A percentile compares a stretch with the other conserved stretches of the same genome.
Conservation (phyloP, 2,888 invertebrate genomes). For the Tiliacea aurago region DNA sequence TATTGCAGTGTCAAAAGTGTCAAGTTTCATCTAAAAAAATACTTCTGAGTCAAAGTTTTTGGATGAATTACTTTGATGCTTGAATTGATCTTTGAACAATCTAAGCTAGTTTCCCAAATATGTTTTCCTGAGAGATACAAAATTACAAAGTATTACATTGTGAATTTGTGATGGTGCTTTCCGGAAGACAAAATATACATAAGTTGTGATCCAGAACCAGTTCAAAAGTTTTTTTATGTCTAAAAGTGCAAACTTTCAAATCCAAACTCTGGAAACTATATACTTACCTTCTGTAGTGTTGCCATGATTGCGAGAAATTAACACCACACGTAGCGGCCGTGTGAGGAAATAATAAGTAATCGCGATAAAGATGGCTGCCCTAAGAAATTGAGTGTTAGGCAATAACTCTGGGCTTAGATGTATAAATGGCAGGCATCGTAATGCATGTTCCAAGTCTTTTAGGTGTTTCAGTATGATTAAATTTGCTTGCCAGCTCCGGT, state of each 20-base stretch:
- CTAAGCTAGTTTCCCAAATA: background rate
- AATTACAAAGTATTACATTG: background rate
- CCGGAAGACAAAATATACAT: background rate
- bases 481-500: constrained; percentile 3
- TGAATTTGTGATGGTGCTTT: no score
- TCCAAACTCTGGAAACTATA: constrained; percentile 35
- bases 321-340: constrained; percentile 57
- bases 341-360: constrained; percentile 64
- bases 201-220: background rate
- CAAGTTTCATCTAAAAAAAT: no score
- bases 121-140: background rate
- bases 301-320: constrained; percentile 72
- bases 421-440: constrained; percentile 33
- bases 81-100: background rate
- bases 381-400: constrained; percentile 68
- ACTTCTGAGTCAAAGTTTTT: background rate
- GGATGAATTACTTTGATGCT: background rate
- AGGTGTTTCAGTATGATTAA: constrained; percentile 17
- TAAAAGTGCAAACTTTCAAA: background rate
- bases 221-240: background rate
- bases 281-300: constrained; percentile 48
- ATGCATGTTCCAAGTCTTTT: constrained; percentile 36
- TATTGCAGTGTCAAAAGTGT: no score
- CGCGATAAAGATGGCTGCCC: constrained; percentile 58
- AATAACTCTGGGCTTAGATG: constrained; percentile 56